Percentiles rank a stretch among this genome's conserved stretches.
Conservation (phyloP, 1,140 invertebrate species). For the Tetramorium parvispinum region DNA sequence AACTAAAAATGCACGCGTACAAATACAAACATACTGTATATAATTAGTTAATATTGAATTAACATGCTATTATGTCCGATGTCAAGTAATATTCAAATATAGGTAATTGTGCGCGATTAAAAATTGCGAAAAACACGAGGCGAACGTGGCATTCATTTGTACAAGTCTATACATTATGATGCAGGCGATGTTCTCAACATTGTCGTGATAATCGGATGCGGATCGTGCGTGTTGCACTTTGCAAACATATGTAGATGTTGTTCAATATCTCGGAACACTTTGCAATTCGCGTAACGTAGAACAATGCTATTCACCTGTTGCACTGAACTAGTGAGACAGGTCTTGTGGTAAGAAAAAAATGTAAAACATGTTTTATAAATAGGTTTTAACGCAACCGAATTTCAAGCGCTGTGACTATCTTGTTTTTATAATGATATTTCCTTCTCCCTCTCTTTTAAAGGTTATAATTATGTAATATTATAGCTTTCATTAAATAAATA, state of each 20-base stretch:
- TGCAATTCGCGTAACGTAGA: conserved; percentile 54
- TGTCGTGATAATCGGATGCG: conserved; percentile 44
- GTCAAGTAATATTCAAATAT: not conserved
- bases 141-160: not conserved
- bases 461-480: not conserved
- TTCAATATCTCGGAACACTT: conserved; percentile 34
- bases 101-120: not conserved
- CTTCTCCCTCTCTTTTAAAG: not conserved
- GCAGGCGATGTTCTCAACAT: conserved; percentile 24
- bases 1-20: not conserved
- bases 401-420: not conserved
- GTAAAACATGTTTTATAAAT: conserved; percentile 2
- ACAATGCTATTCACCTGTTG: conserved; percentile 56
- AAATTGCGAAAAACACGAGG: not conserved
- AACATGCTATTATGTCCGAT: not conserved
- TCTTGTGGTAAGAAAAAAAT: conserved; percentile 36
- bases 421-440: not conserved
- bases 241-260: conserved; percentile 39
- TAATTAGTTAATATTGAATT: conserved; percentile 3
- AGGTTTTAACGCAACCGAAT: conserved; percentile 9
- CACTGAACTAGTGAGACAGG: conserved; percentile 16
- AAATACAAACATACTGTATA: not conserved
- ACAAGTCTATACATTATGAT: conserved; percentile 3
- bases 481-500: not conserved
- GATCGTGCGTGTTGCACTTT: conserved; percentile 14